Conservation (phyloP, 1,140 invertebrate genomes). For the Periplaneta americana region DNA sequence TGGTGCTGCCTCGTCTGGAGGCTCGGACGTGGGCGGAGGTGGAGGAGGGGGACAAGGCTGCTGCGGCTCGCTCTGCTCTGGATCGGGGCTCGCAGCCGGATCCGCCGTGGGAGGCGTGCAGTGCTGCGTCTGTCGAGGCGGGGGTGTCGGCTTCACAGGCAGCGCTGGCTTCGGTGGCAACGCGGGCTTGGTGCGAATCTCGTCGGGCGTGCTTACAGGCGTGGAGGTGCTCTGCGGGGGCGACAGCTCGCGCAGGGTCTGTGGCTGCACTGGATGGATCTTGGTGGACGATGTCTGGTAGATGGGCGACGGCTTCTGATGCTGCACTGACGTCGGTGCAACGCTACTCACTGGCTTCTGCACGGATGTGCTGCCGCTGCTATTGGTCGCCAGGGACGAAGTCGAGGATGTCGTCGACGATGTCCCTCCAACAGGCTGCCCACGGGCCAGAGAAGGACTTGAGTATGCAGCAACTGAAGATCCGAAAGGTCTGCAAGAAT, state of each 20-base stretch:
- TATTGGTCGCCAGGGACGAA: conserved; percentile 25
- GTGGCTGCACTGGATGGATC: conserved; percentile 72
- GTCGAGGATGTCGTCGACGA: conserved; percentile 27
- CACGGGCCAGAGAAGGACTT: conserved; percentile 16
- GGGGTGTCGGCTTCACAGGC: conserved; percentile 35
- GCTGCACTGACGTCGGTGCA: conserved; percentile 63
- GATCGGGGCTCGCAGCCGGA: neutral
- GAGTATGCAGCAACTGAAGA: neutral
- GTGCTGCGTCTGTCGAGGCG: conserved; percentile 41
- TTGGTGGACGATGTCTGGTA: conserved; percentile 76
- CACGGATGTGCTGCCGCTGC: conserved; percentile 21
- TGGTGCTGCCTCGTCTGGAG: conserved; percentile 33
- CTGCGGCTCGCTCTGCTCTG: neutral
- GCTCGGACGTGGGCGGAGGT: conserved; percentile 32
- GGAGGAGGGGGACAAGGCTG: conserved; percentile 27
- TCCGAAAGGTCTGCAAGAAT: neutral
- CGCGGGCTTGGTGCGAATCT: conserved; percentile 48
- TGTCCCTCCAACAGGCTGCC: conserved; percentile 28
- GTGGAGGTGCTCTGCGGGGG: conserved; percentile 52
- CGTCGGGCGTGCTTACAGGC: conserved; percentile 46
- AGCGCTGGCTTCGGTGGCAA: conserved; percentile 66
- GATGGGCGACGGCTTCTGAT: conserved; percentile 62
- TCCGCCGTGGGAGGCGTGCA: neutral
- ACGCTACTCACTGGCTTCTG: conserved; percentile 77
- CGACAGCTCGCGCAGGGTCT: conserved; percentile 51